Base-by-base conservation (phyloP, 2,113 vertebrate genomes). In the Malurus cyaneus region DNA sequence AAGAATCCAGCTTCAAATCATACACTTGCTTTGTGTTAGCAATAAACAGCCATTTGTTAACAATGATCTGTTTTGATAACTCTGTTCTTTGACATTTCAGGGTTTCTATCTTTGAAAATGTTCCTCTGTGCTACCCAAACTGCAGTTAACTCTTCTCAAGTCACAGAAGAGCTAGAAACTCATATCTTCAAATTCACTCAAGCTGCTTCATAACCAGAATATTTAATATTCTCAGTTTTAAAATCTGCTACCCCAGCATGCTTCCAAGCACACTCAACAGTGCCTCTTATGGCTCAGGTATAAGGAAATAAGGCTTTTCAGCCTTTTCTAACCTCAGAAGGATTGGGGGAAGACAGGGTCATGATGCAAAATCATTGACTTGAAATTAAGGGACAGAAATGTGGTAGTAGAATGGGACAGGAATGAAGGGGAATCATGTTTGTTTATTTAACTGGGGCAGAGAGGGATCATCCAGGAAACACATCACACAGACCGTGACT, bases 11-110 rank as follows among this genome's bases (percentile, higher is more conserved):
- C 69, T 94, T 96, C 88, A 92, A 62, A 89, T 57, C 21, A 57
- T 94, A 65, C 89, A 34, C 73, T 95, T 91, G 83, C 91, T 94
- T 95, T 91, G 91, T 96, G 88, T 87, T 95, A 95, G 96, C 65
- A 89, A 92, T 96, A 95, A 97, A 93, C 94, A 96, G 46, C 73
- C 96, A 94, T 96, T 97, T 96, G 91, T 97, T 95, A 96, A 90
- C 91, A 94, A 86, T 42, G 92, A 83, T 93, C 72, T 96, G 96
- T 95, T 97, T 97, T 97, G 86, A 81, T 94, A 97, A 95, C 67
- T 86, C 80, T 86, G 88, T 92, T 94, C 91, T 96, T 92, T 93
- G 94, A 96, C 92, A 92, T 95, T 96, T 92, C 86, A 92, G 80
- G 31, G 52, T 87, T 95, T 84, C 88, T 92, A 86, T 88, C 94